Percentiles rank a stretch among this genome's conserved stretches.
These are phyloP conservation scores for Drosophila mauritiana DNA, from an alignment of 1,140 invertebrate genomes.

Conservation along the genomic window DNA sequence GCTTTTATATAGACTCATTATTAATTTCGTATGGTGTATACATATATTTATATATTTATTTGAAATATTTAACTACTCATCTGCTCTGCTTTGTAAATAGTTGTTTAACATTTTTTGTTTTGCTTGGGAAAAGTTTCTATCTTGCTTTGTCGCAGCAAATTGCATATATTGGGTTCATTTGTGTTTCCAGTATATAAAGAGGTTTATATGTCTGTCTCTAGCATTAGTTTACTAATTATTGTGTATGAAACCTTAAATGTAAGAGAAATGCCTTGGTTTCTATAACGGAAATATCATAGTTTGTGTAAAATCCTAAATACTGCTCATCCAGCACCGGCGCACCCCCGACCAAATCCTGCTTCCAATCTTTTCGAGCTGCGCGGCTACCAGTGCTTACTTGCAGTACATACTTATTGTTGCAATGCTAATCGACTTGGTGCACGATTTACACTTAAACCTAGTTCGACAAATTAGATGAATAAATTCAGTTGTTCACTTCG, in stretches of 20 bases:
- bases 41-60: conserved; percentile 58
- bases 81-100: conserved; percentile 74
- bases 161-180: conserved; percentile 48
- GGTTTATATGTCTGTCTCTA: conserved; percentile 68
- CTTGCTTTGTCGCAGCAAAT: conserved; percentile 33
- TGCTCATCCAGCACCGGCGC: conserved; percentile 8
- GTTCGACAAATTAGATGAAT: conserved; percentile 58
- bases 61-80: conserved; percentile 78
- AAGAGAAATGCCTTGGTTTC: conserved; percentile 80
- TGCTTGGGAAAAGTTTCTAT: conserved; percentile 45
- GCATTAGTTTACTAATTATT: conserved; percentile 81
- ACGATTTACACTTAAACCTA: conserved; percentile 69
- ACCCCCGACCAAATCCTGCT: neutral
- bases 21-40: conserved; percentile 51
- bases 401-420: conserved; percentile 61
- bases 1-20: conserved; percentile 54
- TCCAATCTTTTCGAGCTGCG: conserved; percentile 2
- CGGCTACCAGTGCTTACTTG: conserved; percentile 20
- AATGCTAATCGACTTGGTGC: conserved; percentile 78
- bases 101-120: conserved; percentile 64
- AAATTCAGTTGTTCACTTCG: conserved; percentile 74
- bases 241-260: conserved; percentile 81
- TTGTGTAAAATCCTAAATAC: conserved; percentile 51
- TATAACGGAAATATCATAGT: conserved; percentile 73
- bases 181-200: conserved; percentile 65